A percentile compares a stretch with the other conserved stretches of the same genome.
These are phyloP conservation scores for Colletes collaris DNA, from an alignment of 2,888 invertebrate species.

Conservation along the genomic window DNA sequence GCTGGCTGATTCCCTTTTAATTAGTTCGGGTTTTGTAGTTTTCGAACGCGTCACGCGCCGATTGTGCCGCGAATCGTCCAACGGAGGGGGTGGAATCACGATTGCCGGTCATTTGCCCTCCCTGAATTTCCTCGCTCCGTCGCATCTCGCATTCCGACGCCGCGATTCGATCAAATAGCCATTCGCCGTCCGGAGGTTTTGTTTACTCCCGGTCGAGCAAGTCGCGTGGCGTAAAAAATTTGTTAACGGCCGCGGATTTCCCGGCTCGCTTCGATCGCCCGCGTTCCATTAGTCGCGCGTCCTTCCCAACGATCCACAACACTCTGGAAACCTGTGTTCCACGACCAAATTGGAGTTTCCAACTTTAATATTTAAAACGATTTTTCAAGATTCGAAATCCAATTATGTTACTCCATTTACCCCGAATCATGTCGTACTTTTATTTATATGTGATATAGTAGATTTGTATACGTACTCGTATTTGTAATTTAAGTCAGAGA, in stretches of 20 bases:
- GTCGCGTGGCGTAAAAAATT: constrained; percentile 16
- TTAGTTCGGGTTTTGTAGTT: constrained; percentile 78
- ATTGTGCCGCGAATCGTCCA: constrained; percentile 43
- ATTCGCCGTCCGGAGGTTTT: constrained; percentile 52
- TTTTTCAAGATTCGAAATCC: no score
- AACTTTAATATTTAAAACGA: no score
- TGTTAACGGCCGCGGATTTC: constrained; percentile 4
- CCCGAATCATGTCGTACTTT: no score
- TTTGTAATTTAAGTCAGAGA: no score
- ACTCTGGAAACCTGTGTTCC: no score
- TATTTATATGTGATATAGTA: no score
- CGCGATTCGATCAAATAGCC: constrained; percentile 64
- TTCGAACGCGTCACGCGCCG: constrained; percentile 67
- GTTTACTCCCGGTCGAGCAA: constrained; percentile 21
- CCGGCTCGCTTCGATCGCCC: not conserved
- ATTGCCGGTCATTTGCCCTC: constrained; percentile 60
- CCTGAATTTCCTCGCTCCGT: constrained; percentile 17
- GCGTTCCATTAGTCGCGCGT: not conserved
- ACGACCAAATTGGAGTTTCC: no score
- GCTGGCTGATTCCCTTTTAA: constrained; percentile 77
- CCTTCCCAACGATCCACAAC: no score
- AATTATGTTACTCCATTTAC: no score
- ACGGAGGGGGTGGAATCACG: constrained; percentile 31
- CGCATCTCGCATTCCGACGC: constrained; percentile 38
- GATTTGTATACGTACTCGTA: no score